Conservation (phyloP, 2,113 vertebrate genomes). For the Panthera uncia region DNA sequence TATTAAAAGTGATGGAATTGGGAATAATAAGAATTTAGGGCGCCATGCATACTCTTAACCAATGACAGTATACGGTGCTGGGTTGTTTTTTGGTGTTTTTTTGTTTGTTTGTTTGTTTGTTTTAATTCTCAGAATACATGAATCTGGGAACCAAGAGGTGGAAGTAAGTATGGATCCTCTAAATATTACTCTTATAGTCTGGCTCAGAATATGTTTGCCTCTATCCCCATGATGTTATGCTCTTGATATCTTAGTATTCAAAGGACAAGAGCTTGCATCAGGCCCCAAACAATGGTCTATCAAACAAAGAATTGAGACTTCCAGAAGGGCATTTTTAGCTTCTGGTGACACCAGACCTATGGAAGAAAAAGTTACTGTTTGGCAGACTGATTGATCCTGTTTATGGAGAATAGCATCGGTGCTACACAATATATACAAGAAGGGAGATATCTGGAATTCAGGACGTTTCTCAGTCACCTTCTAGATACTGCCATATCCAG, state of each 20-base stretch:
- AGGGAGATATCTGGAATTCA: neutral
- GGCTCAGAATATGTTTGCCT: neutral
- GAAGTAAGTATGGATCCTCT: neutral
- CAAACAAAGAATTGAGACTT: neutral
- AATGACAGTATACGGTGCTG: neutral
- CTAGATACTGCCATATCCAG: neutral
- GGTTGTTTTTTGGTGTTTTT: neutral
- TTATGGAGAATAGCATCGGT: neutral
- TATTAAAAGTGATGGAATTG: neutral
- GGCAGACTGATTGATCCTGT: neutral
- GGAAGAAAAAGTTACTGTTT: neutral
- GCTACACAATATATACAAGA: neutral
- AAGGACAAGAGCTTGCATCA: neutral
- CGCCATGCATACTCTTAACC: neutral
- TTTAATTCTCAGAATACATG: neutral
- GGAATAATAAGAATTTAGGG: neutral
- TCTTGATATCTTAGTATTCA: neutral
- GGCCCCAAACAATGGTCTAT: neutral
- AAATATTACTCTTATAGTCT: neutral
- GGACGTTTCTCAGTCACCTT: neutral
- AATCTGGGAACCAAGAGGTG: neutral
- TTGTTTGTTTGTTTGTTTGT: too few species aligned
- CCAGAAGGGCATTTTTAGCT: neutral
- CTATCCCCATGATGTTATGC: too few species aligned
- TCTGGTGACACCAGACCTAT: neutral